Evolutionary conservation across 2,113 vertebrate genomes (phyloP), one percentile per base, ranked within the genome.

Genomic region (Lates calcarifer): DNA sequence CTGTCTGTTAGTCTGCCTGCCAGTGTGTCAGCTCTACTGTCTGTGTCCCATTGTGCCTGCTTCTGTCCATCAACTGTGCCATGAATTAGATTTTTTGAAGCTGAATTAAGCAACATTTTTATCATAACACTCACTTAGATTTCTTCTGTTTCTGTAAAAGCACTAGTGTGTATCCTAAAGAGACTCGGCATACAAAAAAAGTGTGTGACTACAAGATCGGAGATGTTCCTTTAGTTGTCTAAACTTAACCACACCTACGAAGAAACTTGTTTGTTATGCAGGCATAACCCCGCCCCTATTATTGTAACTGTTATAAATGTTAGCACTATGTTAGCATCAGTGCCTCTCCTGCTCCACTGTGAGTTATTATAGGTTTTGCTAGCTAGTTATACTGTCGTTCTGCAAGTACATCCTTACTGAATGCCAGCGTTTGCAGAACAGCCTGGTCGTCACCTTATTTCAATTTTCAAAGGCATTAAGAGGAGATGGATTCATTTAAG

Each of bases 11-110:
- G 62, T 76, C 49, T 72, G 26, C 81, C 63, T 69, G 75, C 81
- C 81, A 85, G 77, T 72, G 83, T 70, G 51, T 71, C 63, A 90
- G 84, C 92, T 89, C 89, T 90, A 18, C 77, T 81, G 33, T 66
- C 31, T 45, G 28, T 49, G 1, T 62, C 29, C 12, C 31, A 39
- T 57, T 79, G 29, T 62, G 45, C 14, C 35, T 80, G 86, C 80
- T 28, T 77, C 47, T 69, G 24, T 77, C 37, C 62, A 33, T 62
- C 22, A 53, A 53, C n/a, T 41, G 31, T 78, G 64, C 18, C 55
- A 51, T 58, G 17, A 22, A 62, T 15, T 31, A 35, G 0, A 35
- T 28, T 63, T 5, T 53, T 33, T 12, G 53, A 60, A 33, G 15
- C 10, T 43, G 2, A 11, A 74, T 31, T 49, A 45, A 15, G 62